Base-by-base conservation (phyloP, 2,113 vertebrate species). In the Chelonoidis abingdonii region DNA sequence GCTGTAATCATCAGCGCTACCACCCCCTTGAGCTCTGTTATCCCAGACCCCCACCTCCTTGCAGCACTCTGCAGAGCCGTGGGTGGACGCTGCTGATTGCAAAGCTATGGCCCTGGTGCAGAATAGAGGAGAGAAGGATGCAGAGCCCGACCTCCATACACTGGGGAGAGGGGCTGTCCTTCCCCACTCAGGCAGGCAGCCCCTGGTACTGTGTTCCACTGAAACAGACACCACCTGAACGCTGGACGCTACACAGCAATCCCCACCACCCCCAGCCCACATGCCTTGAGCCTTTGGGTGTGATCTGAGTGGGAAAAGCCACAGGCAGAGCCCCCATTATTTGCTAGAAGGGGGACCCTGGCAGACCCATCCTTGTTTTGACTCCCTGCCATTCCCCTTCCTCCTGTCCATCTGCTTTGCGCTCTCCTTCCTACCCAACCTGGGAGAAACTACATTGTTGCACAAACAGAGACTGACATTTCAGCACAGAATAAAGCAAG, bases 311-410 rank as follows among this genome's bases (percentile, higher is more conserved):
- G 22, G 75, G 75, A 22, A 47, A 24, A 25, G 41, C 47, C 2
- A 22, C 8, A 44, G 29, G 53, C 41, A 21, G n/a, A 41, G 84
- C 65, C 21, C 11, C 81, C 65, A 19, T 0, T 0, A 22, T 54
- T 83, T 84, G 69, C 50, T 56, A 81, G 4, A 56, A 76, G 49
- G 2, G 11, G 9, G 14, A 75, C 8, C 2, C 1, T 0, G 38
- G 2, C 6, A 10, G 6, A 65, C 7, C 2, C 1, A 0, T 0
- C 0, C 2, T 10, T 44, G 41, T 79, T 41, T 41, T 47, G 10
- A n/a, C 35, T 22, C 54, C 22, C 24, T 35, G 10, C 53, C 29
- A 5, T 5, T 3, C 35, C 86, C 1, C 29, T 13, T 52, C 65
- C 81, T 82, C 21, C 82, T 24, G 17, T 38, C n/a, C n/a, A 22